Conservation (phyloP, 2,113 vertebrate genomes). For the Piliocolobus tephrosceles region DNA sequence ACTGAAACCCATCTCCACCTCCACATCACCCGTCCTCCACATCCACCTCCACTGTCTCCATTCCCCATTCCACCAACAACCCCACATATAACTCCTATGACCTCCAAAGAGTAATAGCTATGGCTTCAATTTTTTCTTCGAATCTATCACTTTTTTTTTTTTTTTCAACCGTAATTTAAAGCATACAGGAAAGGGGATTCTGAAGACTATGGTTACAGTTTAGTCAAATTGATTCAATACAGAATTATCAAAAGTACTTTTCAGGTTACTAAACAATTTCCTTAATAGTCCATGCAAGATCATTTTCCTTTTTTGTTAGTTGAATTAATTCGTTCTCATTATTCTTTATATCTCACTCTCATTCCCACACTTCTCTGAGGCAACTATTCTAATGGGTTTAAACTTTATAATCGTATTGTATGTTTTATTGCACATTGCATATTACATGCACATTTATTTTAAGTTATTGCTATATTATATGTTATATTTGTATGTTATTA, state of each 20-base stretch:
- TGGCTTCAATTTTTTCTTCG: not conserved
- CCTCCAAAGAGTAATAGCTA: no score
- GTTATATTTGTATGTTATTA: no score
- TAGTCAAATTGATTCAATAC: not conserved
- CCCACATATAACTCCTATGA: not conserved
- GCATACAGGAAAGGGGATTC: not conserved
- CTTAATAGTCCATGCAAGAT: not conserved
- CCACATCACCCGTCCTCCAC: no score
- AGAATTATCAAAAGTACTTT: not conserved
- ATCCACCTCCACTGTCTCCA: not conserved
- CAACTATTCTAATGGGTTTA: not conserved
- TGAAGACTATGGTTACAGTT: not conserved
- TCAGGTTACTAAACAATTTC: not conserved
- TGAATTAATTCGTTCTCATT: not conserved
- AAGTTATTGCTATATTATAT: not conserved
- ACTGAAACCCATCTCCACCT: no score
- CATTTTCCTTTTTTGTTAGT: not conserved
- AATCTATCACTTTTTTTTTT: no score
- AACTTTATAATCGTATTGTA: not conserved
- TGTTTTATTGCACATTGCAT: not conserved
- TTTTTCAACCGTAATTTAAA: not conserved
- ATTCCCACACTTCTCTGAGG: not conserved
- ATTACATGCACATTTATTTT: not conserved
- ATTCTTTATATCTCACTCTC: not conserved
- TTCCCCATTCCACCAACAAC: no score